Conservation (phyloP, 2,888 invertebrate species). For the Lamellibrachia columna region DNA sequence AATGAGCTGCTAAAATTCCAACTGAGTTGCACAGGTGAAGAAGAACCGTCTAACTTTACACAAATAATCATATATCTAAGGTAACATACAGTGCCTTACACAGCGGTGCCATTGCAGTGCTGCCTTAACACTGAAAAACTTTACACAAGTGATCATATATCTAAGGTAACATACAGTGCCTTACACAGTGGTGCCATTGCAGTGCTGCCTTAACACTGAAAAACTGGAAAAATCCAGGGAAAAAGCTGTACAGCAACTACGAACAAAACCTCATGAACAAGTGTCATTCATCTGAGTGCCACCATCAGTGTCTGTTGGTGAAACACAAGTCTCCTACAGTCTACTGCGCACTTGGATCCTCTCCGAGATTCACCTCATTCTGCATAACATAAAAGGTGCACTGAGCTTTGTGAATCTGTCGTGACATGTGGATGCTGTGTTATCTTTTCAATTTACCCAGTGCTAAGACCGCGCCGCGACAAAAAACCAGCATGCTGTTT, state of each 20-base stretch:
- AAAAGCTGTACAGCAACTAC: not conserved
- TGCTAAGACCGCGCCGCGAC: not conserved
- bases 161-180: not conserved
- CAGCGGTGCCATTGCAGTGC: no score
- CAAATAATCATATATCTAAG: not conserved
- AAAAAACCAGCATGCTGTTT: not conserved
- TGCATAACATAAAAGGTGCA: not conserved
- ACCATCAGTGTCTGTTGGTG: not conserved
- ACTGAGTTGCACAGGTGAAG: not conserved
- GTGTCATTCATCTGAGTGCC: no score
- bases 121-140: not conserved
- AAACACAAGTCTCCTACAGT: not conserved
- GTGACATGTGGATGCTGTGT: not conserved
- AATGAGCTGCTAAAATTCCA: not conserved
- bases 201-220: not conserved
- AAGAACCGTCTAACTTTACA: not conserved
- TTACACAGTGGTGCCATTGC: not conserved
- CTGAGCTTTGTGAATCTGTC: not conserved
- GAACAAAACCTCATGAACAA: not conserved
- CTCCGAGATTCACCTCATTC: not conserved
- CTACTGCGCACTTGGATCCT: not conserved
- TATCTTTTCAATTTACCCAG: slow-evolving; percentile 5
- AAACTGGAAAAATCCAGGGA: not conserved
- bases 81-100: not conserved
- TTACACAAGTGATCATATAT: not conserved